Evolutionary conservation across 1,140 invertebrate genomes (phyloP), one percentile per base, ranked within the genome.

Genomic region (Nephila pilipes): DNA sequence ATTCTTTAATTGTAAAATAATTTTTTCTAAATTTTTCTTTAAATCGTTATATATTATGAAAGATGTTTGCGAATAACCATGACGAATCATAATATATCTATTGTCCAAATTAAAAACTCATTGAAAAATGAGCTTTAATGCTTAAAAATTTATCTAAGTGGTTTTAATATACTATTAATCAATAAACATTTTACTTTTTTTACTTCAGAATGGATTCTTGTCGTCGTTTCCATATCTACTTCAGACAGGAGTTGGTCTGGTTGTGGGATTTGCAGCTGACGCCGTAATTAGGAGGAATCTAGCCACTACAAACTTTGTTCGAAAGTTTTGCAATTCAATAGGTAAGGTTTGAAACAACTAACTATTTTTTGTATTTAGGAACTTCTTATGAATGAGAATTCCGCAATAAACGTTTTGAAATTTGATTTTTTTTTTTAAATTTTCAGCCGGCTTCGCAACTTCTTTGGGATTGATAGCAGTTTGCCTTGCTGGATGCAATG

Each of bases 211-310:
- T 94, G 96, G 97, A 16, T 95, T 96, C 87, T 94, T 96, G 57
- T 96, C 96, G 5, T 95, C 96, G 1, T 92, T 97, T 38, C 97
- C 97, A 1, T 97, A 97, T 94, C 87, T 97, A 1, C 95, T 96
- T 6, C 96, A 96, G 95, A 96, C 96, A 16, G 79, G 95, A 38
- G 95, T 96, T 25, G 96, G 96, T 25, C 95, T 96, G 90, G 94
- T 95, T 20, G 95, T 95, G n/a, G 96, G 96, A 5, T 95, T 95
- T 38, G 92, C 96, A 12, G 96, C 96, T 54, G 96, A 97, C 94
- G 94, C 94, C 20, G 80, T 96, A 14, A 94, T 95, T 12, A 87
- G 94, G 36, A 93, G 38, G 58, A 75, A 93, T 16, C 12, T 93
- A 6, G 25, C 94, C n/a, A 54, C 54, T 5, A 93, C 85, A 4